These are phyloP conservation scores for Thalassophryne amazonica DNA, from an alignment of 2,797 vertebrate species.

Conservation along the genomic window DNA sequence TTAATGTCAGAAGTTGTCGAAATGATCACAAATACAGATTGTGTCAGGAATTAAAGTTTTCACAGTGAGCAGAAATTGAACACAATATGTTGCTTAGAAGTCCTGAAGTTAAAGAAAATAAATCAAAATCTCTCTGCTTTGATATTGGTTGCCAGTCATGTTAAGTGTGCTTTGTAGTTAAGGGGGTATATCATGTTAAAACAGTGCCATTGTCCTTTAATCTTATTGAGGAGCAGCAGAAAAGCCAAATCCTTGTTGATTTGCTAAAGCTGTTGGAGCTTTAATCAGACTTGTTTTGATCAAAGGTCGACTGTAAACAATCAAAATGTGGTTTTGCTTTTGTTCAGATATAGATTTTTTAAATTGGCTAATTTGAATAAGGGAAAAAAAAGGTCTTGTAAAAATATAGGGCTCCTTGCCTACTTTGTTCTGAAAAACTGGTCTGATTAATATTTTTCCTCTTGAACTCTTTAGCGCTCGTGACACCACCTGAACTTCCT, in stretches of 20 bases:
- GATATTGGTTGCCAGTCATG: no score
- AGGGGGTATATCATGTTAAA: no score
- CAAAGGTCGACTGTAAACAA: neutral
- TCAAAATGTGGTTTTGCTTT: neutral
- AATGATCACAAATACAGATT: no score
- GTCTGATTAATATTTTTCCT: no score
- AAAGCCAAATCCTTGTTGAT: neutral
- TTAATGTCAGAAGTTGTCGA: no score
- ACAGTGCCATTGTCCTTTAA: no score
- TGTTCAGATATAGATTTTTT: neutral
- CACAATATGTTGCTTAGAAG: no score
- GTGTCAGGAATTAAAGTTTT: no score
- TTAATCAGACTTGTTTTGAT: neutral
- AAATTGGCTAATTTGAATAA: neutral
- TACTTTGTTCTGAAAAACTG: neutral
- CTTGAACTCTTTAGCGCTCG: neutral
- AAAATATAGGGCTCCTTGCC: neutral
- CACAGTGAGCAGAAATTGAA: no score
- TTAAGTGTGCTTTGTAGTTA: no score
- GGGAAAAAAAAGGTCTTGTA: neutral
- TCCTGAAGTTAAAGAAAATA: no score
- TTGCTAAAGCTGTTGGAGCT: neutral
- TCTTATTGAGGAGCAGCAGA: neutral
- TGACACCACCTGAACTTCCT: neutral
- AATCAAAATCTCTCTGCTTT: no score